These are phyloP conservation scores for Trachymyrmex cornetzi DNA, from an alignment of 1,140 invertebrate species.

Conservation along the genomic window DNA sequence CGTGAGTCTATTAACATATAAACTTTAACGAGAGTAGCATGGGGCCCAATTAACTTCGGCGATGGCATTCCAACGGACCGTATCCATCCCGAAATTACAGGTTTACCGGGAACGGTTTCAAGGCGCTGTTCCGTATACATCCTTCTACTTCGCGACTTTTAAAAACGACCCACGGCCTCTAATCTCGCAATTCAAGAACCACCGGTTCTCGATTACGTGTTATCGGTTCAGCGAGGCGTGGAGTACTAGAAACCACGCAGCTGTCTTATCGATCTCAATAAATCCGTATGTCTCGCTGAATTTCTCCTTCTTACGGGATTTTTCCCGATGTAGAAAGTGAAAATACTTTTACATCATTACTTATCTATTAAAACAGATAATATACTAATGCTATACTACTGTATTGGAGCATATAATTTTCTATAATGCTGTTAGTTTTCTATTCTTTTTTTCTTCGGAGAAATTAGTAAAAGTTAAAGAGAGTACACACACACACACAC, in stretches of 20 bases:
- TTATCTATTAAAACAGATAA: too few species aligned
- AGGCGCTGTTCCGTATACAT: conserved; percentile 48
- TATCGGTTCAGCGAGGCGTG: conserved; percentile 53
- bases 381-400: too few species aligned
- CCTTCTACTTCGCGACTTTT: conserved; percentile 42
- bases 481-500: neutral
- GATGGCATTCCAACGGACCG: conserved; percentile 60
- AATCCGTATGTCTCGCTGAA: conserved; percentile 7
- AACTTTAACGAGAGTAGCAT: conserved; percentile 57
- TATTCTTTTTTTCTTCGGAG: neutral
- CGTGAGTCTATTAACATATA: conserved; percentile 62
- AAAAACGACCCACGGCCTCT: conserved; percentile 40
- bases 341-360: conserved; percentile 24
- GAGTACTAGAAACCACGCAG: conserved; percentile 34
- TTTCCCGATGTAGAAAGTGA: conserved; percentile 18
- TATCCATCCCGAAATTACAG: conserved; percentile 51
- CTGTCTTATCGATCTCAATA: conserved; percentile 45
- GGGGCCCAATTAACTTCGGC: conserved; percentile 54
- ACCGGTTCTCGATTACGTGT: conserved; percentile 46
- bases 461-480: conserved; percentile 4
- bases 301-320: neutral
- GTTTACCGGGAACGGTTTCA: conserved; percentile 40
- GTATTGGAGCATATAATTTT: too few species aligned
- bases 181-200: conserved; percentile 28
- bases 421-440: too few species aligned